A percentile compares a stretch with the other conserved stretches of the same genome.
Conservation (phyloP, 1,140 invertebrate genomes). For the Eulimnadia texana region DNA sequence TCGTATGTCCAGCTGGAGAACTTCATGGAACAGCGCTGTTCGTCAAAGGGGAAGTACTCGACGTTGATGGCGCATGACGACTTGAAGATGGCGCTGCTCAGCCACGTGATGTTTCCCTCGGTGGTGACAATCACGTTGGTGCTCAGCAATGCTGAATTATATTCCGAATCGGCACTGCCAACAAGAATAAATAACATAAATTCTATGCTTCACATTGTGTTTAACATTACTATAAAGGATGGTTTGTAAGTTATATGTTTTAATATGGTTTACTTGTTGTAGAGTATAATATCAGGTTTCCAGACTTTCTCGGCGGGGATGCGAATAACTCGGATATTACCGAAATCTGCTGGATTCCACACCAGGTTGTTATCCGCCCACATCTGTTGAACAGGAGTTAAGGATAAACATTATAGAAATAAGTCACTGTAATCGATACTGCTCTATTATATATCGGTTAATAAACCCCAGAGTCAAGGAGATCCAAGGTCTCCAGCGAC, state of each 20-base stretch:
- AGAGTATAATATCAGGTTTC: constrained; percentile 42
- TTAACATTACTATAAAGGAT: no score
- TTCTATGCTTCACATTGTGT: no score
- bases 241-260: not conserved
- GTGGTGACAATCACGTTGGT: constrained; percentile 30
- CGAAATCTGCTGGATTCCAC: constrained; percentile 31
- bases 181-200: constrained; percentile 13
- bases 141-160: constrained; percentile 29
- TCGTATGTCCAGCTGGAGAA: constrained; percentile 24
- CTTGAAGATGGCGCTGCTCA: constrained; percentile 29
- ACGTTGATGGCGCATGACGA: constrained; percentile 30
- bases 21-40: constrained; percentile 26
- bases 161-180: constrained; percentile 28
- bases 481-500: no score
- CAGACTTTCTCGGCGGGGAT: constrained; percentile 43
- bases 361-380: constrained; percentile 24
- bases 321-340: constrained; percentile 37
- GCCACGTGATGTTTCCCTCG: constrained; percentile 29
- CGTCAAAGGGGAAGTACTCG: constrained; percentile 42
- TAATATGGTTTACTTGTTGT: constrained; percentile 33
- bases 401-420: constrained; percentile 9
- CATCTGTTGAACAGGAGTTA: no score
- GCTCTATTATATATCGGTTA: no score
- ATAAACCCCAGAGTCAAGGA: no score
- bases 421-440: no score